Evolutionary conservation across 2,888 invertebrate genomes (phyloP).

Genomic region (Platycheirus rosarum): DNA sequence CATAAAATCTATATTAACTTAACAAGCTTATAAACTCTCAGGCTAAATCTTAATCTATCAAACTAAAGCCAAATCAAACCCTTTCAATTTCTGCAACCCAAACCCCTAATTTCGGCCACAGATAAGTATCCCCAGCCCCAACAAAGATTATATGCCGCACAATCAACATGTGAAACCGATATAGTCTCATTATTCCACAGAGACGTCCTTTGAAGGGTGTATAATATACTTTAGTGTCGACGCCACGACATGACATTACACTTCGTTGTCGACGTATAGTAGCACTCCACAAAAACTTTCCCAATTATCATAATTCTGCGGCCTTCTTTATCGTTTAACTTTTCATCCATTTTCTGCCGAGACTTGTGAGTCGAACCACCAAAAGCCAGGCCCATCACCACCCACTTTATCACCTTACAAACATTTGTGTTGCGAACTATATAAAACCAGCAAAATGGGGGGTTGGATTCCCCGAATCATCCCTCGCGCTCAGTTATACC

Average conservation of each 20-base stretch:
- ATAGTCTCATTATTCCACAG: slow-evolving; percentile 52
- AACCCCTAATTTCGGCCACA: slow-evolving; percentile 27
- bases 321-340: slow-evolving; percentile 74
- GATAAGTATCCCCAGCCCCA: slow-evolving; percentile 6
- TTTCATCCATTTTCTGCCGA: slow-evolving; percentile 60
- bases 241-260: slow-evolving; percentile 66
- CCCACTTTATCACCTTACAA: slow-evolving; percentile 69
- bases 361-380: slow-evolving; percentile 19
- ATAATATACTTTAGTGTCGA: slow-evolving; percentile 58
- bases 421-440: slow-evolving; percentile 59
- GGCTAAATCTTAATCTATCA: slow-evolving; percentile 22
- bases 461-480: slow-evolving; percentile 45
- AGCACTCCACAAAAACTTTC: slow-evolving; percentile 71
- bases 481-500: slow-evolving; percentile 17
- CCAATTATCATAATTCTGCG: slow-evolving; percentile 74
- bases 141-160: slow-evolving; percentile 11
- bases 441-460: neutral
- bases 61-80: slow-evolving; percentile 43
- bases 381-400: slow-evolving; percentile 42
- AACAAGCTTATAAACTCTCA: neutral
- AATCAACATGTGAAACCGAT: slow-evolving; percentile 72
- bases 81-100: slow-evolving; percentile 44
- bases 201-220: slow-evolving; percentile 7
- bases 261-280: slow-evolving; percentile 37
- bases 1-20: neutral